Conservation (phyloP, 1,140 invertebrate genomes). For the silkworm (Bombyx mori) region DNA sequence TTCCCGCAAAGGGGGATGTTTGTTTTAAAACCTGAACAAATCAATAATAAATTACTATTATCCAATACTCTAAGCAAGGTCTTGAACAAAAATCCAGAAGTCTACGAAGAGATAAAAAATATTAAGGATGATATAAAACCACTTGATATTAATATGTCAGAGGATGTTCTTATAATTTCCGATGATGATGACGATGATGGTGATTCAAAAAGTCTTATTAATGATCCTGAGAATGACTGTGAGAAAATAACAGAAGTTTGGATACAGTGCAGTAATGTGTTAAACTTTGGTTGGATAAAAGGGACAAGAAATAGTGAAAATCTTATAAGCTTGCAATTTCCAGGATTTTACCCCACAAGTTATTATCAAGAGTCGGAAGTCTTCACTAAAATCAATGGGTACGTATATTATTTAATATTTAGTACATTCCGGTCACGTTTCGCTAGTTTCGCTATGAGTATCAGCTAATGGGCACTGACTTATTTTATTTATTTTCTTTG, state of each 20-base stretch:
- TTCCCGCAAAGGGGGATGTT: slow-evolving; percentile 36
- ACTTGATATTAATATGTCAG: not conserved
- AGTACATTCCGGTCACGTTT: too few relatives aligned
- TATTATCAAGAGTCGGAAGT: slow-evolving; percentile 44
- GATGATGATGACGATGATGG: slow-evolving; percentile 37
- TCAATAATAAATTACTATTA: slow-evolving; percentile 43
- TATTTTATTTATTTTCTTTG: too few relatives aligned
- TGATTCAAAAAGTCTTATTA: too few relatives aligned
- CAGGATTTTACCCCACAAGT: slow-evolving; percentile 43
- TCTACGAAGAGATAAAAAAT: not conserved
- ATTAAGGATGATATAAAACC: too few relatives aligned
- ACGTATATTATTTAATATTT: slow-evolving; percentile 27
- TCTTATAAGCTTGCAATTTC: slow-evolving; percentile 48
- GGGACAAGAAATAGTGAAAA: slow-evolving; percentile 28
- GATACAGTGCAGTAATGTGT: slow-evolving; percentile 37
- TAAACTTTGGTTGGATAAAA: slow-evolving; percentile 38
- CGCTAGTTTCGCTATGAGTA: too few relatives aligned
- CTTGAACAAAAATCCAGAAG: not conserved
- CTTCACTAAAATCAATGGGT: slow-evolving; percentile 48
- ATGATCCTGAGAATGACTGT: not conserved
- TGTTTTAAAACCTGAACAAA: slow-evolving; percentile 60
- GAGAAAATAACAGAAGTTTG: slow-evolving; percentile 21
- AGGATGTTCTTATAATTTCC: slow-evolving; percentile 40
- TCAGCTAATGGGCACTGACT: too few relatives aligned
- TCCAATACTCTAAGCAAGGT: too few relatives aligned